Evolutionary conservation across 2,113 vertebrate genomes (phyloP).

Genomic region (Ranitomeya imitator): DNA sequence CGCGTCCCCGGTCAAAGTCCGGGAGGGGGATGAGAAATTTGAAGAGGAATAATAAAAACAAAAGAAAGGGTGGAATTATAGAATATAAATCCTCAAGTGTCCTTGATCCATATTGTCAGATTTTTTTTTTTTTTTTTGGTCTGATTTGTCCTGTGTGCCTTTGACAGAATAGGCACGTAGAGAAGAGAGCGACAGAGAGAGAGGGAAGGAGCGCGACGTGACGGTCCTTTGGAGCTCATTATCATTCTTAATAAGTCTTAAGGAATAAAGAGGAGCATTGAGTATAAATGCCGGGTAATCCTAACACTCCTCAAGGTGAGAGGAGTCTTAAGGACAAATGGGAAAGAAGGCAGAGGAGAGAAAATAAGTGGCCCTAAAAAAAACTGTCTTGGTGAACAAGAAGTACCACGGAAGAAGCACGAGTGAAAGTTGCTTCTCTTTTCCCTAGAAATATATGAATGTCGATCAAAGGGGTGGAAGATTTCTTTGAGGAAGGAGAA

Average conservation of each 20-base stretch:
- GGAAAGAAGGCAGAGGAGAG: conserved; percentile 66
- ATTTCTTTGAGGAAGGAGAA: conserved; percentile 34
- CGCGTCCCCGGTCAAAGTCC: conserved; percentile 68
- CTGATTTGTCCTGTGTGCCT: conserved; percentile 91
- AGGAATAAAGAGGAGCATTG: conserved; percentile 95
- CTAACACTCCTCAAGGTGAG: conserved; percentile 98
- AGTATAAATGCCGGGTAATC: conserved; percentile 99
- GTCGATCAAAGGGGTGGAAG: conserved; percentile 31
- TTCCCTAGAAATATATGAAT: conserved; percentile 39
- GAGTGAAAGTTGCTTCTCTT: conserved; percentile 41
- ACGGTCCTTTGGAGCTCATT: conserved; percentile 97
- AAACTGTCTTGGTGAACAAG: conserved; percentile 15
- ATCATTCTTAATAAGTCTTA: conserved; percentile 99
- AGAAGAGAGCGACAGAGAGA: conserved; percentile 68
- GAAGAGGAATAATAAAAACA: conserved; percentile 78
- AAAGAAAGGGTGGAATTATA: conserved; percentile 75
- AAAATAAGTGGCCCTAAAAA: conserved; percentile 34
- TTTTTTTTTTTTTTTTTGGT: conserved; percentile 65
- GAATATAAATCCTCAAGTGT: conserved; percentile 72
- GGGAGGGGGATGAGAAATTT: conserved; percentile 64
- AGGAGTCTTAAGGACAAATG: conserved; percentile 87
- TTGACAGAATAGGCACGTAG: conserved; percentile 81
- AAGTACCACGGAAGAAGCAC: conserved; percentile 23
- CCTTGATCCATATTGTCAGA: conserved; percentile 77
- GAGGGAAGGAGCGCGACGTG: conserved; percentile 81